Base-by-base conservation (phyloP, 2,797 vertebrate species). In the Siniperca undulata region DNA sequence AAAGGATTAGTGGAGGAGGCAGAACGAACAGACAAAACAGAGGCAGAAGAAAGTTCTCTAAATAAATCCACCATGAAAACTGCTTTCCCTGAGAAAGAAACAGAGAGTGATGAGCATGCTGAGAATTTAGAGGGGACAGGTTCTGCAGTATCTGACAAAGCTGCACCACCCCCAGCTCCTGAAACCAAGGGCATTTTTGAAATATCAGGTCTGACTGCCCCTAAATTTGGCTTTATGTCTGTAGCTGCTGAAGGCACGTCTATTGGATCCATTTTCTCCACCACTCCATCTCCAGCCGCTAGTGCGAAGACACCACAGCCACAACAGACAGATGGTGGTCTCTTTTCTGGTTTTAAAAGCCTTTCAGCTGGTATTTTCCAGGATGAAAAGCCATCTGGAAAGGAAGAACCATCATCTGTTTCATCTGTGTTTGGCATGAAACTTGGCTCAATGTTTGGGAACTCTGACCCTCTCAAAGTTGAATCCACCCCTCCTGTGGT, bases 331-430 rank as follows among this genome's bases (percentile, higher is more conserved):
- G 93, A 95, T 2, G 80, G 90, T 50, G 88, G 97, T 36, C 94
- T 98, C 2, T 93, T 97, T 78, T 97, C 96, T 36, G 95, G 96
- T 72, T 96, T 98, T 80, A 98, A 97, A 94, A 97, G 90, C 58
- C 83, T 99, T 65, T 99, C 98, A 72, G 93, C 93, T 1, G 91
- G 95, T 80, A 94, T 99, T 3, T 98, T 98, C 91, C 97, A 98
- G 56, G 96, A 97, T 34, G 95, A 96, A 64, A 97, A 96, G 74
- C 66, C 91, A 55, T 65, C 59, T 68, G 75, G 82, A 68, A 91
- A 93, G 13, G 95, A 96, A 67, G 94, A 92, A 64, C 44, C 89
- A 24, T 70, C 83, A 64, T 89, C 93, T 71, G 86, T 94, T 90
- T 14, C 96, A 80, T 96, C 94, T n/a, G 67, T 95, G 67, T 95